A percentile compares a stretch with the other conserved stretches of the same genome.
Evolutionary conservation across 2,113 vertebrate species (phyloP).

Genomic region (Chloroceryle aenea): DNA sequence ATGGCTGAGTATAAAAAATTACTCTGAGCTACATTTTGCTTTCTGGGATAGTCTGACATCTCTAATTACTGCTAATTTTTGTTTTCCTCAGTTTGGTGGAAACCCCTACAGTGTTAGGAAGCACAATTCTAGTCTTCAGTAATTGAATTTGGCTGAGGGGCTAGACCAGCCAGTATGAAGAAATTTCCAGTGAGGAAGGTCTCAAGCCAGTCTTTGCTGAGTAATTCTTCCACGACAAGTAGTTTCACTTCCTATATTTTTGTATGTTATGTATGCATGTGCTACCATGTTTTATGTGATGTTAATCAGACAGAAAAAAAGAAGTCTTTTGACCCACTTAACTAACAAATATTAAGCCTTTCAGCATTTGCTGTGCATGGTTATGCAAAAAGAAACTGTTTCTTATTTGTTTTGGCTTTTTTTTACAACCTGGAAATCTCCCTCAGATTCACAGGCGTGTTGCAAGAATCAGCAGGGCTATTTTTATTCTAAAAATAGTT

Average conservation of each 20-base stretch:
- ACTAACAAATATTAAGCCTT: background rate
- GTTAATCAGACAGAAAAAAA: background rate
- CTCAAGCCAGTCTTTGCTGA: background rate
- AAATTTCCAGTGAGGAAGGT: background rate
- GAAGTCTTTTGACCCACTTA: background rate
- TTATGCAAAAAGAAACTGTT: background rate
- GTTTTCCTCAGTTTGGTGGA: background rate
- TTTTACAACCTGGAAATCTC: conserved; percentile 17
- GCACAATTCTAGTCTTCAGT: background rate
- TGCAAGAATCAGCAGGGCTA: conserved; percentile 21
- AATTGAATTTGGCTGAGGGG: background rate
- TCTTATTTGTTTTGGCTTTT: background rate
- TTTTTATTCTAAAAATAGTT: conserved; percentile 15
- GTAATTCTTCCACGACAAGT: background rate
- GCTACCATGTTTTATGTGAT: background rate
- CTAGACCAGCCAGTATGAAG: background rate
- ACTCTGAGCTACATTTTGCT: background rate
- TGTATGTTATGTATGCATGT: background rate
- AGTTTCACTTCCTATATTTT: background rate
- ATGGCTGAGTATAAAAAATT: background rate
- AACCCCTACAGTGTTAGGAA: background rate
- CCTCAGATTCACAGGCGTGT: background rate
- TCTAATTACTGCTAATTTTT: background rate
- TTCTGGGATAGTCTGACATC: background rate
- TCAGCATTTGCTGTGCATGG: background rate